These are phyloP conservation scores for Microctonus brassicae DNA, from an alignment of 2,888 invertebrate species.

Conservation along the genomic window DNA sequence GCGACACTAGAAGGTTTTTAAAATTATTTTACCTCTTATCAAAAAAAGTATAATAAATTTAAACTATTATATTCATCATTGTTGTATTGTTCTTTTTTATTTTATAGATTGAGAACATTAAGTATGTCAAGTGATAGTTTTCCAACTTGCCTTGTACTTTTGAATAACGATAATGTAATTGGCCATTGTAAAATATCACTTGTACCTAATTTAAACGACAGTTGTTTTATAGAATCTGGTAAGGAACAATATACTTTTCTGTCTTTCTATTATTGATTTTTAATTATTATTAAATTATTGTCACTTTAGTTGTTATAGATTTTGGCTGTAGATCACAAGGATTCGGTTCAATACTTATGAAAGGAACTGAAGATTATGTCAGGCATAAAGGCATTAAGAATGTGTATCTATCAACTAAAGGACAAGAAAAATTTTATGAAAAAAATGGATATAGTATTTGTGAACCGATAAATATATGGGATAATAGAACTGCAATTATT, in stretches of 20 bases:
- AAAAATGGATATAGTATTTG: constrained; percentile 81
- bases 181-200: constrained; percentile 86
- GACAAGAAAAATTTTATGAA: constrained; percentile 81
- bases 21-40: constrained; percentile 16
- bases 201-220: constrained; percentile 78
- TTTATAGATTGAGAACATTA: constrained; percentile 78
- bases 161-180: constrained; percentile 74
- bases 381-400: constrained; percentile 74
- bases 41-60: background rate
- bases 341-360: constrained; percentile 82
- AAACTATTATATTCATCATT: constrained; percentile 26
- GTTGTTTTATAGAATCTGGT: constrained; percentile 84
- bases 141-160: constrained; percentile 80
- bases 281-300: background rate
- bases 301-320: constrained; percentile 78
- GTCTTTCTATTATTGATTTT: background rate
- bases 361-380: constrained; percentile 80
- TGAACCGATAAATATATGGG: constrained; percentile 73
- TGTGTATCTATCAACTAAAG: constrained; percentile 80
- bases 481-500: constrained; percentile 41
- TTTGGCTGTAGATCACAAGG: constrained; percentile 80
- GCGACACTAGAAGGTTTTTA: constrained; percentile 82
- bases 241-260: constrained; percentile 34
- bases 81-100: constrained; percentile 10
- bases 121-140: constrained; percentile 80